Percentiles rank a stretch among this genome's conserved stretches.
These are phyloP conservation scores for Omphaloscelis lunosa DNA, from an alignment of 2,888 invertebrate genomes.

Conservation along the genomic window DNA sequence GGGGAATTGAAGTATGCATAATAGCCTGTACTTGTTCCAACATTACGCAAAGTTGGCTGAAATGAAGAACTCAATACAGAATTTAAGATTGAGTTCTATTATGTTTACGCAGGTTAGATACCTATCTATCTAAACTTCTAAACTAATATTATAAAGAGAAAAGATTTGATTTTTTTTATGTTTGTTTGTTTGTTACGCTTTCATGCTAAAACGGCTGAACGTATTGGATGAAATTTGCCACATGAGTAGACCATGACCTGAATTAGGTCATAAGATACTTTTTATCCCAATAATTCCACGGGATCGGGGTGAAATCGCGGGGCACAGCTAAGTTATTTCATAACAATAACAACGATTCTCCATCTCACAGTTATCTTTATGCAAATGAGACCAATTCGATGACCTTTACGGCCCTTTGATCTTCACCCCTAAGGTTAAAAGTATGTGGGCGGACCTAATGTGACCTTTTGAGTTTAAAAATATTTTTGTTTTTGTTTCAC, in stretches of 20 bases:
- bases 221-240: no score
- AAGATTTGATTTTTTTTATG: no score
- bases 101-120: background rate
- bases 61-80: background rate
- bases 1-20: background rate
- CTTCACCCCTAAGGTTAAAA: slow-evolving; percentile 6
- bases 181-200: no score
- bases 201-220: no score
- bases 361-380: slow-evolving; percentile 40
- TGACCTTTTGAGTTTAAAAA: slow-evolving; percentile 53
- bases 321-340: background rate
- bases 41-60: background rate
- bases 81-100: background rate
- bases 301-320: no score
- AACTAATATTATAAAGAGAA: no score
- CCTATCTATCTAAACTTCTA: background rate
- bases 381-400: slow-evolving; percentile 39
- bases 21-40: background rate
- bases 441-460: slow-evolving; percentile 35
- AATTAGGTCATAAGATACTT: no score
- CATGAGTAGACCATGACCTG: no score
- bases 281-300: no score
- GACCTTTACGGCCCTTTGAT: slow-evolving; percentile 56
- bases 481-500: slow-evolving; percentile 32
- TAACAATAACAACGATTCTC: slow-evolving; percentile 22